These are phyloP conservation scores for Drosophila fuyamai DNA, from an alignment of 1,140 invertebrate genomes.

Conservation along the genomic window DNA sequence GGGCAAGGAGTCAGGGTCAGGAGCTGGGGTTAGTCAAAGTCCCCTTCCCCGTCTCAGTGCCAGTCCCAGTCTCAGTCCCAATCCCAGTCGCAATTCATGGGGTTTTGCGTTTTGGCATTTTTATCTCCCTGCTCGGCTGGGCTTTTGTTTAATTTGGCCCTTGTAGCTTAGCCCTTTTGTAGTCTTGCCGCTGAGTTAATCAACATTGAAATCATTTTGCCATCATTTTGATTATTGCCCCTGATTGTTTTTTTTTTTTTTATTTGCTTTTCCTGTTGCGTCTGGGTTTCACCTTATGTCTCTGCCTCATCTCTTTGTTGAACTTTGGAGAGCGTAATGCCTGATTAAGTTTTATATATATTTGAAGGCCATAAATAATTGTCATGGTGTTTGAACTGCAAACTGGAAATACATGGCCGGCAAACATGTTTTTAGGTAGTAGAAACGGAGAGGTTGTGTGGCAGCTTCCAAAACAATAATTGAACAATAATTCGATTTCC, in stretches of 20 bases:
- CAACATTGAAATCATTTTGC: conserved; percentile 80
- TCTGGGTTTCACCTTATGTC: conserved; percentile 14
- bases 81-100: conserved; percentile 23
- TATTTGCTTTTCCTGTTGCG: conserved; percentile 10
- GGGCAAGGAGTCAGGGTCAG: conserved; percentile 35
- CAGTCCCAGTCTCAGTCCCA: conserved; percentile 7
- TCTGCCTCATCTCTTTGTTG: conserved; percentile 27
- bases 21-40: conserved; percentile 22
- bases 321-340: conserved; percentile 53
- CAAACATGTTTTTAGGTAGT: conserved; percentile 31
- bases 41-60: conserved; percentile 12
- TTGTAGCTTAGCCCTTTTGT: conserved; percentile 71
- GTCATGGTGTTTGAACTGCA: conserved; percentile 60
- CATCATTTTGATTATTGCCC: conserved; percentile 76
- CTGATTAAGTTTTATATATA: conserved; percentile 62
- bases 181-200: conserved; percentile 75
- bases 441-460: background rate
- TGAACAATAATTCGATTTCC: conserved; percentile 29
- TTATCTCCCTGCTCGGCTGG: conserved; percentile 50
- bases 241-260: conserved; percentile 65
- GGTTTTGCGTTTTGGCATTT: conserved; percentile 50
- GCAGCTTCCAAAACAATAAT: conserved; percentile 28
- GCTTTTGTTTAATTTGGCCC: conserved; percentile 76
- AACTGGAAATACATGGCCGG: conserved; percentile 44
- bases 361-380: conserved; percentile 70